Evolutionary conservation across 2,113 vertebrate species (phyloP).

Genomic region (Puma concolor): DNA sequence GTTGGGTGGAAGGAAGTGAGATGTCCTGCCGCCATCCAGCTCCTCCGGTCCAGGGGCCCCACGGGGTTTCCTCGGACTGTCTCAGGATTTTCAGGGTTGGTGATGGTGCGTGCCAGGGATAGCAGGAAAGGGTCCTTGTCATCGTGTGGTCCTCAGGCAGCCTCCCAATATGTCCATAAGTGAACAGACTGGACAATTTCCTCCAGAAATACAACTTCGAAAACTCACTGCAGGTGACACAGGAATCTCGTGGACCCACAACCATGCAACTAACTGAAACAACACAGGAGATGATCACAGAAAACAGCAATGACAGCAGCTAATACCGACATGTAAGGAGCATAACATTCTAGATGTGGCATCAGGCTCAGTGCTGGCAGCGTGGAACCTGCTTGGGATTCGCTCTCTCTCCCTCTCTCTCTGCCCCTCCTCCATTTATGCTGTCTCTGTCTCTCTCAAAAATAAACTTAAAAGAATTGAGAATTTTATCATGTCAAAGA

Average conservation of each 20-base stretch:
- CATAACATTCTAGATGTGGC: background rate
- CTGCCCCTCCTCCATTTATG: no score
- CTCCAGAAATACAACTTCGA: background rate
- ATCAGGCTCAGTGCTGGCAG: no score
- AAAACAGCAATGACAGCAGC: background rate
- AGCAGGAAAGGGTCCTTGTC: rapidly evolving
- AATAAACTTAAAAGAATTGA: no score
- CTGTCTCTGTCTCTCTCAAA: no score
- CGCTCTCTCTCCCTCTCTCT: no score
- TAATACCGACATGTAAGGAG: background rate
- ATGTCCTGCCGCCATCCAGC: background rate
- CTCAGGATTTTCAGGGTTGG: background rate
- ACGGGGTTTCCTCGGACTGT: rapidly evolving
- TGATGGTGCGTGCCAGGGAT: background rate
- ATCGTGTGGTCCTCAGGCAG: background rate
- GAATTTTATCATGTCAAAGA: no score
- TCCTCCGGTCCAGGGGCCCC: background rate
- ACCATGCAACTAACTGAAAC: background rate
- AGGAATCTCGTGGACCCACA: background rate
- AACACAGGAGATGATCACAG: background rate
- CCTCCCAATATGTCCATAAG: background rate
- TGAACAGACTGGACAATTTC: background rate
- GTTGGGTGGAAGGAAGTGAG: background rate
- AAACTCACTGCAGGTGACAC: background rate
- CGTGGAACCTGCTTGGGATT: no score